Conservation (phyloP, 2,888 invertebrate species). For the Dendrolimus houi region DNA sequence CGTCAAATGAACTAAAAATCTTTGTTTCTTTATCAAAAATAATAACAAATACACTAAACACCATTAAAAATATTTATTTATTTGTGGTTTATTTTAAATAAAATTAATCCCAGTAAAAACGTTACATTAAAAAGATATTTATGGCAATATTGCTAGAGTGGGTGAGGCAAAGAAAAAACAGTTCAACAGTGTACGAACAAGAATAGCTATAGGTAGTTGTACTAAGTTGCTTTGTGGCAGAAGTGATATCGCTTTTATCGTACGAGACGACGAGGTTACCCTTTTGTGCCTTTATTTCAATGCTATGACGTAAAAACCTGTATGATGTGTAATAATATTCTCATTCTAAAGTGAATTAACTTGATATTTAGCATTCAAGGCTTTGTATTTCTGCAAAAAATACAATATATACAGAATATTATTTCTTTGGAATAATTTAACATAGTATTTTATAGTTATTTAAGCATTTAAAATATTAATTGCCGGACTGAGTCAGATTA, state of each 20-base stretch:
- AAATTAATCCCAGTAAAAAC: neutral
- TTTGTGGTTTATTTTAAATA: neutral
- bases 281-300: slow-evolving; percentile 51
- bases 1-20: slow-evolving; percentile 16
- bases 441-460: too few relatives aligned
- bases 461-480: too few relatives aligned
- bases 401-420: too few relatives aligned
- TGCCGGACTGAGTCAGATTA: too few relatives aligned
- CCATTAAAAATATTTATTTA: slow-evolving; percentile 2
- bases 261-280: slow-evolving; percentile 16
- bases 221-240: slow-evolving; percentile 17
- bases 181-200: slow-evolving; percentile 49
- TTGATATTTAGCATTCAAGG: neutral
- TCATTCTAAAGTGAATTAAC: neutral
- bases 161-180: slow-evolving; percentile 35
- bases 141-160: slow-evolving; percentile 64
- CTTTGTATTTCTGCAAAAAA: too few relatives aligned
- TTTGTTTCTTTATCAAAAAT: neutral
- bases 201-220: slow-evolving; percentile 69
- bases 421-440: too few relatives aligned
- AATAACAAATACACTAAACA: slow-evolving; percentile 9
- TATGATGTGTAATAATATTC: slow-evolving; percentile 18
- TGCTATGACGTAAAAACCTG: neutral
- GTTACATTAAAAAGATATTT: neutral
- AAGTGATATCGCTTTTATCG: slow-evolving; percentile 55